Base-by-base conservation (phyloP, 2,797 vertebrate genomes). In the Muscicapa comitata region DNA sequence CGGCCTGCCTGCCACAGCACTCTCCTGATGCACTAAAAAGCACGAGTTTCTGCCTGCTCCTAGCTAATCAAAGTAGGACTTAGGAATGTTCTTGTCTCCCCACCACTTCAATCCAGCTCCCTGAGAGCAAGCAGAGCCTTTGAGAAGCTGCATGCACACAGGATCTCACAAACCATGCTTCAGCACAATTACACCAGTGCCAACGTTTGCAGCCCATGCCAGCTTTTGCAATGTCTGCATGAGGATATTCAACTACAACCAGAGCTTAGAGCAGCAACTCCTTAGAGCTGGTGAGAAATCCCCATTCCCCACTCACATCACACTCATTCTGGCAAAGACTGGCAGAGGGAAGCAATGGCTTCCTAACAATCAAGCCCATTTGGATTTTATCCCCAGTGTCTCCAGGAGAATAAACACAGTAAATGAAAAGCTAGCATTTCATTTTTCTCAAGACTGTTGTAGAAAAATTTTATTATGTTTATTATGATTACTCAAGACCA, bases 191-290 rank as follows among this genome's bases (percentile, higher is more conserved):
- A 29, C 2, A n/a, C 7, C 88, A 24, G 38, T 11, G 31, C 21
- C 43, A 40, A 16, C 1, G 1, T 28, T 1, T 33, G 65, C 86
- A 70, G 67, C 19, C 38, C 3, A 1, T 3, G 2, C 10, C 55
- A 87, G 47, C 14, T 26, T 66, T 40, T 2, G 0, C n/a, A 59
- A 19, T 7, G 24, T 13, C 75, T 50, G 5, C 4, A 2, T 24
- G 40, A 53, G 6, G 12, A 42, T 26, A 33, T 25, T 47, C 2
- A 2, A 43, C 38, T 63, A 16, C 28, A 57, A 21, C 16, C n/a
- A 57, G 24, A 86, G 23, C 58, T 76, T 10, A 62, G 12, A 65
- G 35, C 59, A 85, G 74, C n/a, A 75, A 4, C 29, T 7, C 3
- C 1, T 4, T 5, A n/a, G 21, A 68, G 26, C 13, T 57, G 14